These are phyloP conservation scores for Piliocolobus tephrosceles DNA, from an alignment of 2,113 vertebrate species.

Conservation along the genomic window DNA sequence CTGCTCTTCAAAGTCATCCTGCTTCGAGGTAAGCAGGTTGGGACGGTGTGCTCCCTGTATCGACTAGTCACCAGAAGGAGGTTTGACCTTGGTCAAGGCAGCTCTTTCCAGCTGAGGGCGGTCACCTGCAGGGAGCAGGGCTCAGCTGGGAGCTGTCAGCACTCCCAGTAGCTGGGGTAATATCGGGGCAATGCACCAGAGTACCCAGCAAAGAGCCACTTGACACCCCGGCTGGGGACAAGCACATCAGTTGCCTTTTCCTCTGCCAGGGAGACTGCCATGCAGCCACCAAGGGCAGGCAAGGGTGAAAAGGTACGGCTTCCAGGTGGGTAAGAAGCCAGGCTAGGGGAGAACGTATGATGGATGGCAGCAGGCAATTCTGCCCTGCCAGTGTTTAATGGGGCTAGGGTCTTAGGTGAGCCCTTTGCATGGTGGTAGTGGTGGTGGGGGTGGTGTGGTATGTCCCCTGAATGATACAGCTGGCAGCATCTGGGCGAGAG, in stretches of 20 bases:
- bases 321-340: neutral
- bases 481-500: neutral
- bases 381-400: neutral
- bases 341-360: neutral
- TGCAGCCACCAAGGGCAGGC: neutral
- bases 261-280: neutral
- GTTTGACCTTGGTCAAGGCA: neutral
- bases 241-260: neutral
- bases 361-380: rapidly evolving
- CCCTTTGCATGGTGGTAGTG: rapidly evolving
- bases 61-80: rapidly evolving
- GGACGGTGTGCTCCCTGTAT: rapidly evolving
- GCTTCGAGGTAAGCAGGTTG: neutral
- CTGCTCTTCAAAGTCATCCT: neutral
- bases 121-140: neutral
- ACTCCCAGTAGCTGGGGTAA: rapidly evolving
- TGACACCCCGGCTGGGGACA: neutral
- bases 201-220: neutral
- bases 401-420: neutral
- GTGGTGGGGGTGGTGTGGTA: rapidly evolving
- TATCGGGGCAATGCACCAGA: rapidly evolving
- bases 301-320: neutral
- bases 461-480: neutral
- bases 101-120: neutral
- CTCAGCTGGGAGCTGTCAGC: neutral